phyloP scores from a whole-genome alignment of 2,797 vertebrate species.

The Nannoperca australis region DNA sequence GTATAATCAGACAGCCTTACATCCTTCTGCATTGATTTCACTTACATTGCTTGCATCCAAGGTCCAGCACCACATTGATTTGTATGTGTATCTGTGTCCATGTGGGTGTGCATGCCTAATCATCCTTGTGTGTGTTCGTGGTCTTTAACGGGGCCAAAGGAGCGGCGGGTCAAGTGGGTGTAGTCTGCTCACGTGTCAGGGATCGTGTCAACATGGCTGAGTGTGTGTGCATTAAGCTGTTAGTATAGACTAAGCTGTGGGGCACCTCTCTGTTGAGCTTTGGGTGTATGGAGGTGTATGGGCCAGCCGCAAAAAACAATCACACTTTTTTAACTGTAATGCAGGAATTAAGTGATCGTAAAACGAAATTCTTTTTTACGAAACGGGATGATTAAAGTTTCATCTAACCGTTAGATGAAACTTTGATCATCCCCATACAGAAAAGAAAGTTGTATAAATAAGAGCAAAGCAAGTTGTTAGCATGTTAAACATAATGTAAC shows the following conservation, averaged over 20 bases:
- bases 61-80: slow-evolving; percentile 63
- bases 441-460: neutral
- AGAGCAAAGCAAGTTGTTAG: neutral
- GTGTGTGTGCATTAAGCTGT: slow-evolving; percentile 63
- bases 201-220: slow-evolving; percentile 51
- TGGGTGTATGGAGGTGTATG: slow-evolving; percentile 37
- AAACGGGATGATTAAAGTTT: too few relatives aligned
- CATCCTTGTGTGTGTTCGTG: slow-evolving; percentile 11
- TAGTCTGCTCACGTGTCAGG: slow-evolving; percentile 57
- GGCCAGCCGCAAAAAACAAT: slow-evolving; percentile 10
- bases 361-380: neutral
- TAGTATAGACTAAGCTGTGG: slow-evolving; percentile 59
- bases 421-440: neutral
- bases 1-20: slow-evolving; percentile 14
- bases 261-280: slow-evolving; percentile 47
- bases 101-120: slow-evolving; percentile 25
- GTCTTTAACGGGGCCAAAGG: slow-evolving; percentile 45
- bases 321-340: neutral
- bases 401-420: neutral
- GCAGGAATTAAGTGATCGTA: neutral
- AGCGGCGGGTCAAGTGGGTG: slow-evolving; percentile 50
- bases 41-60: slow-evolving; percentile 50
- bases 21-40: slow-evolving; percentile 35
- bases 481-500: neutral
- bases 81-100: slow-evolving; percentile 16